Evolutionary conservation across 2,888 invertebrate genomes (phyloP).

Genomic region (Pecten maximus): DNA sequence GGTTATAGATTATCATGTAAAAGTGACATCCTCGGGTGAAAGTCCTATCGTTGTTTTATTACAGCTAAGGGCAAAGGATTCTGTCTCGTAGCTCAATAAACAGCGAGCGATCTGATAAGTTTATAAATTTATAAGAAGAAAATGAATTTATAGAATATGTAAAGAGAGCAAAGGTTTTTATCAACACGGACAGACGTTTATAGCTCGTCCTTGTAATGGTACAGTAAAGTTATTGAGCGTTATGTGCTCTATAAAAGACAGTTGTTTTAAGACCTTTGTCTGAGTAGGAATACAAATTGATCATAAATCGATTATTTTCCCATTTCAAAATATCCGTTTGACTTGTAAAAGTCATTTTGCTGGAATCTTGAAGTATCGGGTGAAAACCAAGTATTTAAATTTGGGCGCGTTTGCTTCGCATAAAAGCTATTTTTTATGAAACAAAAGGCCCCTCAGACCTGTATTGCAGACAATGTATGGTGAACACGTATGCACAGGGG

Average conservation of each 20-base stretch:
- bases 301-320: slow-evolving; percentile 11
- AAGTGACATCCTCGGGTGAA: not conserved
- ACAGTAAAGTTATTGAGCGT: not conserved
- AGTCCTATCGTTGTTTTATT: not conserved
- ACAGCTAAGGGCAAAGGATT: not conserved
- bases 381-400: too few relatives aligned
- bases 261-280: not conserved
- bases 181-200: not conserved
- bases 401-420: too few relatives aligned
- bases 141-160: not conserved
- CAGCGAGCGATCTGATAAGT: not conserved
- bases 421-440: too few relatives aligned
- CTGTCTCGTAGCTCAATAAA: slow-evolving; percentile 7
- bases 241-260: not conserved
- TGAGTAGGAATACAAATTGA: not conserved
- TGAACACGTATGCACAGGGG: not conserved
- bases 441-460: not conserved
- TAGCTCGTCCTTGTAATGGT: not conserved
- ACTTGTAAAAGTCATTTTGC: not conserved
- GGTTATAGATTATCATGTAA: not conserved
- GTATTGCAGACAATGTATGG: not conserved
- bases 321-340: not conserved
- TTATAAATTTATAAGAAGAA: slow-evolving; percentile 25
- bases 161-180: slow-evolving; percentile 2
- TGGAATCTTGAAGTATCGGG: not conserved